Evolutionary conservation across 2,888 invertebrate species (phyloP), one percentile per base, ranked within the genome.

Genomic region (Tinea trinotella): DNA sequence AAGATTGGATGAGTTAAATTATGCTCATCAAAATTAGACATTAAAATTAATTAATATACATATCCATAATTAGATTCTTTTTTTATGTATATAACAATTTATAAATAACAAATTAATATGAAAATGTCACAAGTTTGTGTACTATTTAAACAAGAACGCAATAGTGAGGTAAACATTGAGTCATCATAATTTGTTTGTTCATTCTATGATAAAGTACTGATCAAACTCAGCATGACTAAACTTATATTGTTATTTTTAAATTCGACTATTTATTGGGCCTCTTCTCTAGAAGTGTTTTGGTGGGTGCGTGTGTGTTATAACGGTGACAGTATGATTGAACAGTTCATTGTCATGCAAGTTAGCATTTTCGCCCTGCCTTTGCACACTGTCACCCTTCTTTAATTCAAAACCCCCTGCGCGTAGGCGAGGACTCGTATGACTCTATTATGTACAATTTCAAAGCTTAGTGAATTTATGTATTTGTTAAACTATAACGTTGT

Each of bases 201-300:
- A 46, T 46, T 17, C 15, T 40, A 3, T 19, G 19, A 46, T 46
- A 17, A 46, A 46, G 18, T 46, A 46, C 46, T 46, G 46, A 46
- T 46, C 74, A 76, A 71, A 80, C 69, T 76, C 67, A 69, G 64
- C 65, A 59, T 71, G 69, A 76, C 70, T 71, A 62, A 67, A 67
- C 68, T 66, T 74, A 71, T 79, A 64, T 66, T 71, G 70, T 70
- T 67, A 70, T 66, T 61, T 68, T 73, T 74, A 68, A 68, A 77
- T 76, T 71, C 66, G 62, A 60, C 18, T 64, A 56, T 62, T 71
- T 70, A 70, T 65, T 66, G 62, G 64, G 57, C 57, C 68, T 73
- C 65, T 76, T 67, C 68, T 61, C 60, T 6, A 65, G 59, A 59
- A 67, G 62, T 68, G 68, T 66, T 46, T 67, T 67, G 68, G 61